Evolutionary conservation across 2,888 invertebrate genomes (phyloP).

Genomic region (Dryobota labecula): DNA sequence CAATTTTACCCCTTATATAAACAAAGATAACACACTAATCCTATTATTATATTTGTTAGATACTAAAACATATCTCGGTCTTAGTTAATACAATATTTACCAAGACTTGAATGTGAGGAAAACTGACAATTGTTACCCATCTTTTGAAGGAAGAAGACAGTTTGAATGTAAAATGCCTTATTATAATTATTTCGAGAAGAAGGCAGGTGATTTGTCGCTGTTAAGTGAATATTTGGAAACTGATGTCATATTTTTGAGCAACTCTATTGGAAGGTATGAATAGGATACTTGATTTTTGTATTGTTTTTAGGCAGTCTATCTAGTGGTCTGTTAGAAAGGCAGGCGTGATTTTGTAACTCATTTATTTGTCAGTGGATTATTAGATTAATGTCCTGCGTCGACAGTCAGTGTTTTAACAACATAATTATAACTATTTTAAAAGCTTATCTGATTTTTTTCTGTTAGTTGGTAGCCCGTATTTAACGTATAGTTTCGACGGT

Average conservation of each 20-base stretch:
- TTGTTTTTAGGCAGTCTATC: neutral
- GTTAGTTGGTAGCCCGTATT: neutral
- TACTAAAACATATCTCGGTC: conserved; percentile 35
- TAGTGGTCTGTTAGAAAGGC: neutral
- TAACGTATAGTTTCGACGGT: neutral
- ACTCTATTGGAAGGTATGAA: conserved; percentile 32
- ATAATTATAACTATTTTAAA: neutral
- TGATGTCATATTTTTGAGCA: conserved; percentile 37
- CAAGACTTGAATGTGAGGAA: neutral
- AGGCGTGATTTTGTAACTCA: neutral
- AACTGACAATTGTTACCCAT: conserved; percentile 8
- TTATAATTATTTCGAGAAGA: conserved; percentile 54
- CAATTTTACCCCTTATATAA: conserved; percentile 10
- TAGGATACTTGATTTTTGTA: neutral
- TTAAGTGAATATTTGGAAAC: conserved; percentile 54
- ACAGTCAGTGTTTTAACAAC: neutral
- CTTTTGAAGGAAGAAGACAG: conserved; percentile 1
- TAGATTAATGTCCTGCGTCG: neutral
- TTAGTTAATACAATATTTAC: conserved; percentile 34
- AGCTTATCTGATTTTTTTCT: neutral
- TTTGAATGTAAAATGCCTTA: conserved; percentile 49
- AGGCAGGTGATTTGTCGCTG: conserved; percentile 46
- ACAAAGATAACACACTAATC: conserved; percentile 35
- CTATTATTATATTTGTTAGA: conserved; percentile 37
- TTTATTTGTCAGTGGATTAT: neutral